Evolutionary conservation across 2,113 vertebrate species (phyloP).

Genomic region (Dicrurus megarhynchus): DNA sequence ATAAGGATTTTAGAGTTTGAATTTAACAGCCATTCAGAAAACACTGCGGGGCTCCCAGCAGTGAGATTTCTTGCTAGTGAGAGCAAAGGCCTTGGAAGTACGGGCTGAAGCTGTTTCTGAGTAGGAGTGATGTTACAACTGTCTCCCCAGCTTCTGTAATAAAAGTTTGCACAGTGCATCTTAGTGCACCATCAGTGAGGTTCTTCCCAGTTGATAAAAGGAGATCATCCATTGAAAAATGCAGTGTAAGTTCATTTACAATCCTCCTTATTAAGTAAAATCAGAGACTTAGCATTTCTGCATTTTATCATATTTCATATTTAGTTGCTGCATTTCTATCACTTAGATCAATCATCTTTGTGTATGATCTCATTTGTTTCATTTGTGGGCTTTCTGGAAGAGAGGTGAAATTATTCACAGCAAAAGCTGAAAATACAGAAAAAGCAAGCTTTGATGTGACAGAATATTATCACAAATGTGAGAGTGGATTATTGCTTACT

Average conservation of each 20-base stretch:
- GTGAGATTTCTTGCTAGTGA: neutral
- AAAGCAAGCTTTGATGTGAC: neutral
- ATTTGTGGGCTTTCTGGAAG: neutral
- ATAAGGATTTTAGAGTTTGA: neutral
- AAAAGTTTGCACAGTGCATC: neutral
- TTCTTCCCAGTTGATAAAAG: neutral
- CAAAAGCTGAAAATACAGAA: neutral
- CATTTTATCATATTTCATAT: neutral
- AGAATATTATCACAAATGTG: neutral
- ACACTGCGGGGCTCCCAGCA: neutral
- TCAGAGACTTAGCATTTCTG: neutral
- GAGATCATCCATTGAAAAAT: neutral
- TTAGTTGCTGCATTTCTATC: neutral
- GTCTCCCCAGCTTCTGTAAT: neutral
- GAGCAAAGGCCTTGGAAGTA: neutral
- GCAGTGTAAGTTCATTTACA: neutral
- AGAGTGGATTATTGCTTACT: neutral
- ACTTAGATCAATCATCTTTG: neutral
- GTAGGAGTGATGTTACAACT: neutral
- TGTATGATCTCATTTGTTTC: neutral
- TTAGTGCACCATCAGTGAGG: neutral
- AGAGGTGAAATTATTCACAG: neutral
- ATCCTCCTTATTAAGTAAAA: neutral
- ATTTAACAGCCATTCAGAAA: neutral
- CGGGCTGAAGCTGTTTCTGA: accelerated